phyloP scores from a whole-genome alignment of 1,140 invertebrate species.

The Eumaeus atala region DNA sequence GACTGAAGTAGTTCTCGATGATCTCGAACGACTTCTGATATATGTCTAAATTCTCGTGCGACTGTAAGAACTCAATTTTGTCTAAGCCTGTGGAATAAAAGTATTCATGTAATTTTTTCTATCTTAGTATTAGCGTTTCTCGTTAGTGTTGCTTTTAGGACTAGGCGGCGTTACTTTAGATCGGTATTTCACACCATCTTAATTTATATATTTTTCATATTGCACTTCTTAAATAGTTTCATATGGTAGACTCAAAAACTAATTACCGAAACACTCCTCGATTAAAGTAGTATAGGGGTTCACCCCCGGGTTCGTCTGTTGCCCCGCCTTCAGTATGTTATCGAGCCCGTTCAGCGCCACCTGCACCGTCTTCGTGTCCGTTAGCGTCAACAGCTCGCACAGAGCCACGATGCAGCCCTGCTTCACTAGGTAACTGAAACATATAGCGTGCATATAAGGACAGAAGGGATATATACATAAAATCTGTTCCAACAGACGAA shows the following conservation, averaged over 20 bases:
- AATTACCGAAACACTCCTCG: constrained; percentile 95
- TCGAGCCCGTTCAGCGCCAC: constrained; percentile 97
- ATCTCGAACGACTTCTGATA: constrained; percentile 98
- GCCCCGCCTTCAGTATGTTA: constrained; percentile 95
- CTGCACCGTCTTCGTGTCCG: constrained; percentile 97
- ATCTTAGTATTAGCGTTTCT: too few species aligned
- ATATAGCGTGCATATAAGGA: too few species aligned
- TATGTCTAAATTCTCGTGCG: constrained; percentile 96
- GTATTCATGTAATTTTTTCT: too few species aligned
- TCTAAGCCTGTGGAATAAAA: constrained; percentile 86
- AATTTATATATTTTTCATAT: too few species aligned
- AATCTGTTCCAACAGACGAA: too few species aligned
- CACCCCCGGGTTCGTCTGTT: constrained; percentile 83
- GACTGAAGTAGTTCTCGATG: constrained; percentile 95
- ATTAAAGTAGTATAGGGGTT: constrained; percentile 95
- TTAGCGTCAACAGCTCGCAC: constrained; percentile 94
- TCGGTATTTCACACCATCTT: too few species aligned
- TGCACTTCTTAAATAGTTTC: too few species aligned
- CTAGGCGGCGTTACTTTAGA: too few species aligned
- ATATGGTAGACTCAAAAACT: neutral
- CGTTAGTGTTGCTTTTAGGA: too few species aligned
- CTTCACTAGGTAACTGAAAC: constrained; percentile 75
- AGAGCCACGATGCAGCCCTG: constrained; percentile 93
- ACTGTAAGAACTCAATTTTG: constrained; percentile 97
- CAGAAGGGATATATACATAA: too few species aligned